phyloP scores from a whole-genome alignment of 2,113 vertebrate genomes.

The Eidolon helvum region DNA sequence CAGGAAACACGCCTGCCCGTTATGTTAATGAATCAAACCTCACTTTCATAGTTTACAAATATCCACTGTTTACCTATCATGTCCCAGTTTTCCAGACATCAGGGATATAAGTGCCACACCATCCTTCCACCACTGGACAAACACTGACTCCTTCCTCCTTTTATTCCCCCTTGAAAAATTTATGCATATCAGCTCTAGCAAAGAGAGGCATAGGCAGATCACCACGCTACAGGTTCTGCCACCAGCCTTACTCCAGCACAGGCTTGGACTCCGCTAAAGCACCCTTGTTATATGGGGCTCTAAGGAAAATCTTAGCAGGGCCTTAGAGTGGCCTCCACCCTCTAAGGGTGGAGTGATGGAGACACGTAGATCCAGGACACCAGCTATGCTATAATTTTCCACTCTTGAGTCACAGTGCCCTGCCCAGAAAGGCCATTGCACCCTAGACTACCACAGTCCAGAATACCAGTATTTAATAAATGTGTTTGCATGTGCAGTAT shows the following conservation, averaged over 20 bases:
- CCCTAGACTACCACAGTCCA: not conserved
- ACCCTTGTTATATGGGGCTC: no score
- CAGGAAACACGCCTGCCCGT: not conserved
- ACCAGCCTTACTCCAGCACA: not conserved
- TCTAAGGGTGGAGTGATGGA: not conserved
- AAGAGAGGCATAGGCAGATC: not conserved
- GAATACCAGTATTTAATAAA: constrained; percentile 34
- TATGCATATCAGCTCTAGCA: not conserved
- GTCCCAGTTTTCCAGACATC: not conserved
- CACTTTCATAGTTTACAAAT: not conserved
- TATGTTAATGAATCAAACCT: not conserved
- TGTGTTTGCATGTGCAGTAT: not conserved
- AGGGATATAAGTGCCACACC: not conserved
- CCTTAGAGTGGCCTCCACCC: not conserved
- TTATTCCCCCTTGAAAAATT: accelerated
- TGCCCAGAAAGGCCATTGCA: constrained; percentile 30
- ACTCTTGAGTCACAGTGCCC: constrained; percentile 52
- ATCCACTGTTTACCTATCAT: not conserved
- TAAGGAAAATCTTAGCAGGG: constrained; percentile 24
- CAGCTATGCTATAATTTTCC: constrained; percentile 53
- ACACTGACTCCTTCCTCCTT: not conserved
- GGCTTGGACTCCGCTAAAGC: not conserved
- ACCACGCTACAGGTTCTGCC: not conserved
- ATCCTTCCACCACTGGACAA: not conserved
- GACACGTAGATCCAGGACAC: constrained; percentile 11